phyloP scores from a whole-genome alignment of 2,888 invertebrate genomes.

The Eupithecia insigniata region DNA sequence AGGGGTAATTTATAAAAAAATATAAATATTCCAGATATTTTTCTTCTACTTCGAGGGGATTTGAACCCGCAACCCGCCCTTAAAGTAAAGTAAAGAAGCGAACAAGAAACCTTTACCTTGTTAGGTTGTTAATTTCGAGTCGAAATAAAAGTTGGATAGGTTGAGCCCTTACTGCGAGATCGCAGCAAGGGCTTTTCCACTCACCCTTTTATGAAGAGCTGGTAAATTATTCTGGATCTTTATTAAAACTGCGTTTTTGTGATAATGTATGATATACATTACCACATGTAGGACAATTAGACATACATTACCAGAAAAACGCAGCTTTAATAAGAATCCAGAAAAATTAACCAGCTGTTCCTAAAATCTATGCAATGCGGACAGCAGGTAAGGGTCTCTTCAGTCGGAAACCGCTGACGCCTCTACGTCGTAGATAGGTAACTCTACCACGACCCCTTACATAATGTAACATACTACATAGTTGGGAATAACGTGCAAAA shows the following conservation, averaged over 20 bases:
- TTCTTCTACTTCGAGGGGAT: too few species aligned
- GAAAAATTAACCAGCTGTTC: slow-evolving; percentile 12
- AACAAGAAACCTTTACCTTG: too few species aligned
- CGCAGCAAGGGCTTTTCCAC: too few species aligned
- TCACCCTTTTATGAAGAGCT: slow-evolving; percentile 14
- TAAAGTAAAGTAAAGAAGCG: too few species aligned
- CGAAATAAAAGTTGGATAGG: too few species aligned
- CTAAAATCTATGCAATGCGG: slow-evolving; percentile 18
- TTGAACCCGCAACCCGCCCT: too few species aligned
- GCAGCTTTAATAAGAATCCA: neutral
- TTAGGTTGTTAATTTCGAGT: too few species aligned
- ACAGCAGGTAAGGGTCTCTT: slow-evolving; percentile 36
- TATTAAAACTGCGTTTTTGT: neutral
- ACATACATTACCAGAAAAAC: neutral
- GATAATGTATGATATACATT: too few species aligned
- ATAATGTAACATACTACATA: slow-evolving; percentile 12
- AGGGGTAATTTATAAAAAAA: too few species aligned
- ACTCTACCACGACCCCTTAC: slow-evolving; percentile 14
- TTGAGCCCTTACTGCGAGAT: too few species aligned
- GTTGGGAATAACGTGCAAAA: slow-evolving; percentile 9
- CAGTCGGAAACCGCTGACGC: slow-evolving; percentile 33
- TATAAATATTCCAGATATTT: too few species aligned
- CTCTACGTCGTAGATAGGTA: slow-evolving; percentile 3
- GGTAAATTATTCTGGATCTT: neutral
- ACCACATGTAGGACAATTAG: too few species aligned